Percentiles rank a stretch among this genome's conserved stretches.
Evolutionary conservation across 2,888 invertebrate species (phyloP).

Genomic region (Synergus itoensis): DNA sequence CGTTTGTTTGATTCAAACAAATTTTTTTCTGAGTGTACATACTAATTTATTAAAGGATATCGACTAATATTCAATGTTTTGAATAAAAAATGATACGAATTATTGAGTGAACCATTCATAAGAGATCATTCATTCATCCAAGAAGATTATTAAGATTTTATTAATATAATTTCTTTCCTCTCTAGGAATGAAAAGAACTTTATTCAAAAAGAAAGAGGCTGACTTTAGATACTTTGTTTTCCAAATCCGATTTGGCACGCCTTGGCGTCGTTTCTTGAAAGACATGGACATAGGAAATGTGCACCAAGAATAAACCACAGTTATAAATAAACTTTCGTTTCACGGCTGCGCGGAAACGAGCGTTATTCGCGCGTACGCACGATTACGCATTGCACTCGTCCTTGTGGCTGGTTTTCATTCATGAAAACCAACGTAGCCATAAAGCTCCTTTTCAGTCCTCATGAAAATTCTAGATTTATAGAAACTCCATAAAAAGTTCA

Average conservation of each 20-base stretch:
- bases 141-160: no score
- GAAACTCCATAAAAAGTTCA: neutral
- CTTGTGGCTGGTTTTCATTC: constrained; percentile 37
- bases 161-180: no score
- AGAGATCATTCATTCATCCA: no score
- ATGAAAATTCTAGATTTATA: neutral
- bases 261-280: constrained; percentile 8
- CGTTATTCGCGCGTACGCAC: constrained; percentile 35
- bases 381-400: constrained; percentile 35
- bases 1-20: no score
- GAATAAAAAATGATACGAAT: no score
- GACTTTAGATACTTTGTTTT: neutral
- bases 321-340: constrained; percentile 39
- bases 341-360: constrained; percentile 36
- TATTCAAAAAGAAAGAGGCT: neutral
- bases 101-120: no score
- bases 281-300: constrained; percentile 4
- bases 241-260: neutral
- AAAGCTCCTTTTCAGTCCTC: neutral
- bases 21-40: no score
- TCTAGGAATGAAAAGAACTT: no score
- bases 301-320: constrained; percentile 31
- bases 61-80: no score
- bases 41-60: no score
- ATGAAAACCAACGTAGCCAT: constrained; percentile 3